phyloP scores from a whole-genome alignment of 2,113 vertebrate species.

The Lampris megalopsis region DNA sequence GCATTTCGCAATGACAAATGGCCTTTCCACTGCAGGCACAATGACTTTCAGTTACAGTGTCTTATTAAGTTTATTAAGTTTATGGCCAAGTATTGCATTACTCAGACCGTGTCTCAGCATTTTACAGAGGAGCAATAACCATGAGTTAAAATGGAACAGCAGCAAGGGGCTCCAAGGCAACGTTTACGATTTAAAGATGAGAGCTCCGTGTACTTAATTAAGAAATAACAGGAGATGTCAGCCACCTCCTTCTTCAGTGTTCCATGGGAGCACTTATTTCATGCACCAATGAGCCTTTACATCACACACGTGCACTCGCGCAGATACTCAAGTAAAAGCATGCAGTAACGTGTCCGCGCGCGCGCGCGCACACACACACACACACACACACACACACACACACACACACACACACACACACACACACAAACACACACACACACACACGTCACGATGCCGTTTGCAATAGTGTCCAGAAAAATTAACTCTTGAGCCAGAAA shows the following conservation, averaged over 20 bases:
- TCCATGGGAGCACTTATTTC: slow-evolving; percentile 79
- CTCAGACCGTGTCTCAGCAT: slow-evolving; percentile 25
- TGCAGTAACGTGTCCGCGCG: neutral
- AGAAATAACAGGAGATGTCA: slow-evolving; percentile 73
- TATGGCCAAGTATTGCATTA: slow-evolving; percentile 41
- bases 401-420: slow-evolving; percentile 4
- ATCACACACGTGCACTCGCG: slow-evolving; percentile 15
- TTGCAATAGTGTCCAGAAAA: neutral
- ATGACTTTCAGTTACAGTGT: slow-evolving; percentile 20
- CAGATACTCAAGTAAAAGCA: neutral
- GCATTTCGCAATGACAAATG: slow-evolving; percentile 43
- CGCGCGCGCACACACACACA: no score
- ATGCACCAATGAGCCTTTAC: slow-evolving; percentile 69
- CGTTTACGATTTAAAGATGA: slow-evolving; percentile 68
- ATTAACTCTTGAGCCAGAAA: neutral
- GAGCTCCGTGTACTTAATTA: slow-evolving; percentile 75
- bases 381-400: neutral
- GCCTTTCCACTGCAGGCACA: slow-evolving; percentile 1
- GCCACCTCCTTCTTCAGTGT: slow-evolving; percentile 53
- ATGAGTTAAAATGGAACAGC: slow-evolving; percentile 36
- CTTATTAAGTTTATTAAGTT: slow-evolving; percentile 48
- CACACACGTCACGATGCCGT: neutral
- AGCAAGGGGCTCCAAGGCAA: slow-evolving; percentile 58
- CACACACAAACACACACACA: no score
- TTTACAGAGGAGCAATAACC: slow-evolving; percentile 46